phyloP scores from a whole-genome alignment of 2,888 invertebrate species.

The Caradrina clavipalpis region DNA sequence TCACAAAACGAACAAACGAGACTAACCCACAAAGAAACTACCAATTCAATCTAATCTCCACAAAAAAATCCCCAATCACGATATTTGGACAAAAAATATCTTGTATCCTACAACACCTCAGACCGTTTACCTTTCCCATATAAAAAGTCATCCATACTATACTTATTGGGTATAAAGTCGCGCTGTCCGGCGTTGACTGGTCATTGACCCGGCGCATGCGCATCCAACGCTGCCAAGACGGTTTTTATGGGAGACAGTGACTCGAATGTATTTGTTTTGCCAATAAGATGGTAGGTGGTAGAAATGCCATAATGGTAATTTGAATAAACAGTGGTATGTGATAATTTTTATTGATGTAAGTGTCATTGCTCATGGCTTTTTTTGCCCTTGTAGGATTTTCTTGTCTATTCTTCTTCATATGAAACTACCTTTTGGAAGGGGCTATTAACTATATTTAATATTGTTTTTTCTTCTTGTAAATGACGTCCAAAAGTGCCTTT shows the following conservation, averaged over 20 bases:
- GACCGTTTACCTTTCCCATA: slow-evolving; percentile 26
- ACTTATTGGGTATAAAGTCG: slow-evolving; percentile 58
- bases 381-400: too few relatives aligned
- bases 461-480: too few relatives aligned
- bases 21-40: slow-evolving; percentile 2
- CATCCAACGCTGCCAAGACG: slow-evolving; percentile 52
- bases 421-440: too few relatives aligned
- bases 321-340: neutral
- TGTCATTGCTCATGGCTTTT: neutral
- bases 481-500: too few relatives aligned
- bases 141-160: slow-evolving; percentile 53
- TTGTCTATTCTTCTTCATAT: too few relatives aligned
- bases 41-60: neutral
- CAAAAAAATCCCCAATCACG: slow-evolving; percentile 25
- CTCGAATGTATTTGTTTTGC: slow-evolving; percentile 50
- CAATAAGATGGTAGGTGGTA: slow-evolving; percentile 1
- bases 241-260: slow-evolving; percentile 56
- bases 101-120: slow-evolving; percentile 8
- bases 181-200: slow-evolving; percentile 60
- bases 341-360: neutral
- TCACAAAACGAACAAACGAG: neutral
- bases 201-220: slow-evolving; percentile 62
- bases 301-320: neutral
- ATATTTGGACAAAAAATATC: slow-evolving; percentile 22
- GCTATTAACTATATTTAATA: too few relatives aligned